Conservation (phyloP, 1,140 invertebrate species). For the Drosophila varians region DNA sequence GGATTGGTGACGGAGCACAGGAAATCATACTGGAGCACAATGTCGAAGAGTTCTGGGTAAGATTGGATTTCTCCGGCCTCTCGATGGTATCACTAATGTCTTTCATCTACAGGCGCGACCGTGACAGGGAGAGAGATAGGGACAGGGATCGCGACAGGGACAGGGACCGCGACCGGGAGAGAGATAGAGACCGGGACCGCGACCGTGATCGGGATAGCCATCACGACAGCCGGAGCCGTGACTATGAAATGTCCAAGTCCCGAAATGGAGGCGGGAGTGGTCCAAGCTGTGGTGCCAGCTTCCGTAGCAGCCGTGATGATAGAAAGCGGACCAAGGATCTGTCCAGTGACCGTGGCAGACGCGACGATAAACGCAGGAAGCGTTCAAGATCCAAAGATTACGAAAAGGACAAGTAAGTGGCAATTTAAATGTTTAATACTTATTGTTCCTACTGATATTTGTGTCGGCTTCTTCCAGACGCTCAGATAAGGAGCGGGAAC, state of each 20-base stretch:
- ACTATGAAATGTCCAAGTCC: conserved; percentile 64
- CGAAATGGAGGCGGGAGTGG: conserved; percentile 42
- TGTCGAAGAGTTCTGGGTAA: conserved; percentile 39
- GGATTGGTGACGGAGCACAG: not conserved
- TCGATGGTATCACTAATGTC: not conserved
- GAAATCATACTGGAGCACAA: not conserved
- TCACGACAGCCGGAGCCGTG: conserved; percentile 49
- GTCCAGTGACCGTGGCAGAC: conserved; percentile 85
- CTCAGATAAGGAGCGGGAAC: conserved; percentile 80
- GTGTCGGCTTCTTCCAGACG: conserved; percentile 54
- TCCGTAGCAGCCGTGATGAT: conserved; percentile 43
- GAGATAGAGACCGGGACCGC: conserved; percentile 13
- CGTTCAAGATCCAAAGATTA: conserved; percentile 83
- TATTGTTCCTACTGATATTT: not conserved
- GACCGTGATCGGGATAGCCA: conserved; percentile 61
- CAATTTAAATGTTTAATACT: not conserved
- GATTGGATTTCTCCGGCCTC: not conserved
- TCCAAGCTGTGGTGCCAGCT: conserved; percentile 24
- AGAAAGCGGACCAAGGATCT: conserved; percentile 61
- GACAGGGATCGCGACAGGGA: conserved; percentile 44
- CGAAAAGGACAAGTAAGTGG: conserved; percentile 70
- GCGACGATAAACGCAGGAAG: conserved; percentile 74
- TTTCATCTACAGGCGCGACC: conserved; percentile 7
- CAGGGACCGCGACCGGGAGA: conserved; percentile 61
- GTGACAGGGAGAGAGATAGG: conserved; percentile 44